Conservation (phyloP, 1,140 invertebrate species). For the Habropoda laboriosa region DNA sequence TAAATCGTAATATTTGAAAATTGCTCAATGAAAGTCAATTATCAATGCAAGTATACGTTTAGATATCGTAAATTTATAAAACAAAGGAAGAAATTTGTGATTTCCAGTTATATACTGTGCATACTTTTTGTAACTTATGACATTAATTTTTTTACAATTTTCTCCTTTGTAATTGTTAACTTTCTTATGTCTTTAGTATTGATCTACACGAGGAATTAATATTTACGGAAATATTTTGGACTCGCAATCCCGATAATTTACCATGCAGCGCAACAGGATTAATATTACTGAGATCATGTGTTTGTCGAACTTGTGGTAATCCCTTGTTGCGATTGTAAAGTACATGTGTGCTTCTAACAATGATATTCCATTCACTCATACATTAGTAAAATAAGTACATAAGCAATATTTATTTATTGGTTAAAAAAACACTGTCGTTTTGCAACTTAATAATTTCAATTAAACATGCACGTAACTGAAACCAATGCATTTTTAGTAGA, state of each 20-base stretch:
- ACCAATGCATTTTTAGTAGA: too few relatives aligned
- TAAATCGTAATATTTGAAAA: conserved; percentile 27
- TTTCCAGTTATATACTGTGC: neutral
- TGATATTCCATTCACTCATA: neutral
- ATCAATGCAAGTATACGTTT: neutral
- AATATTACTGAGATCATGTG: too few relatives aligned
- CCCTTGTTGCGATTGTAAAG: neutral
- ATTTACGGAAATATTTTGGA: conserved; percentile 13
- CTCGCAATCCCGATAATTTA: neutral
- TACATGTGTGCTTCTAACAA: neutral
- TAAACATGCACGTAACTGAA: too few relatives aligned
- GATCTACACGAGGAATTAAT: neutral
- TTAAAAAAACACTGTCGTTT: neutral
- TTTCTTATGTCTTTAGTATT: neutral
- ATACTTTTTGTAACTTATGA: neutral
- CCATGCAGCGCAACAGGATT: neutral
- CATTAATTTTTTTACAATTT: neutral
- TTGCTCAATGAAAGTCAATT: conserved; percentile 38
- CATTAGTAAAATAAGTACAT: neutral
- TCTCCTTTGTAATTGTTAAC: neutral
- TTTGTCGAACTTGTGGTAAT: neutral
- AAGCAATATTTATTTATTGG: neutral
- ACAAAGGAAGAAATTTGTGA: neutral
- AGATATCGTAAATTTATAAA: neutral
- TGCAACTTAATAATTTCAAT: neutral